phyloP scores from a whole-genome alignment of 23 tunicate genomes.

The Halocynthia roretzi region DNA sequence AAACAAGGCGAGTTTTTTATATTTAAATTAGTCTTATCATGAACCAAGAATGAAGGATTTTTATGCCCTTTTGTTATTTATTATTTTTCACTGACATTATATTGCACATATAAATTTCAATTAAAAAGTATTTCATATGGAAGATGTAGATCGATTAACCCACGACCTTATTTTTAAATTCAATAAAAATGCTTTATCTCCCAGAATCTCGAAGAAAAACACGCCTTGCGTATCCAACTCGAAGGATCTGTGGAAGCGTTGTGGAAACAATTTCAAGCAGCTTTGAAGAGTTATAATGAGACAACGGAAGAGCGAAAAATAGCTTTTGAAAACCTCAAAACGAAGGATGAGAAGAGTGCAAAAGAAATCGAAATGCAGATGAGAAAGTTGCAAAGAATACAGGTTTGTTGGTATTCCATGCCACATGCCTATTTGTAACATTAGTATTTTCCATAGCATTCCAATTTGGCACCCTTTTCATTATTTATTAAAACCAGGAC shows the following conservation, averaged over 20 bases:
- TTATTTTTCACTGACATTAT: no score
- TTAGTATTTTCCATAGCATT: neutral
- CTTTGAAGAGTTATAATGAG: slow-evolving; percentile 87
- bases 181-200: neutral
- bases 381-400: slow-evolving; percentile 86
- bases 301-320: slow-evolving; percentile 92
- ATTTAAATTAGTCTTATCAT: no score
- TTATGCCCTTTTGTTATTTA: neutral
- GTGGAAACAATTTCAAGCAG: slow-evolving; percentile 94
- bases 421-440: neutral
- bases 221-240: slow-evolving; percentile 95
- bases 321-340: slow-evolving; percentile 90
- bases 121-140: no score
- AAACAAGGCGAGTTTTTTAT: slow-evolving; percentile 41
- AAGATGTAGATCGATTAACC: no score
- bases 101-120: no score
- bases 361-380: slow-evolving; percentile 92
- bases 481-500: slow-evolving; percentile 32
- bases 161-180: no score
- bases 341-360: slow-evolving; percentile 87
- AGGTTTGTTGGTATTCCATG: slow-evolving; percentile 21
- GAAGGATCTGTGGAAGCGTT: slow-evolving; percentile 86
- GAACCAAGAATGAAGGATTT: neutral
- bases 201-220: slow-evolving; percentile 93
- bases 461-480: neutral